Evolutionary conservation across 2,113 vertebrate species (phyloP).

Genomic region (Anolis sagrei): DNA sequence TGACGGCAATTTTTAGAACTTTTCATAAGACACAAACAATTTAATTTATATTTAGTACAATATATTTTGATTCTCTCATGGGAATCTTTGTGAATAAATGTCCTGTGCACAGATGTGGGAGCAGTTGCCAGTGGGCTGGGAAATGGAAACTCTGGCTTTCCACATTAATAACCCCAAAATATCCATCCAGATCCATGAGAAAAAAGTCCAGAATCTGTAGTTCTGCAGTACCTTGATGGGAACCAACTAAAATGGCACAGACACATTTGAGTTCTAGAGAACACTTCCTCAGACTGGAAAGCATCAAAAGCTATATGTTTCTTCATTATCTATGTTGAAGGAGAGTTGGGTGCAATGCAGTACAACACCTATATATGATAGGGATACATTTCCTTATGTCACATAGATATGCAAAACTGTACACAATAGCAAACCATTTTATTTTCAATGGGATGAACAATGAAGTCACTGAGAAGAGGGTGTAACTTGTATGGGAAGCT

Average conservation of each 20-base stretch:
- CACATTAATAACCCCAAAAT: neutral
- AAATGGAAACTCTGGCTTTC: conserved; percentile 2
- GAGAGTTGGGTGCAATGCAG: neutral
- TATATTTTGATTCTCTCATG: conserved; percentile 5
- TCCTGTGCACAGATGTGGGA: neutral
- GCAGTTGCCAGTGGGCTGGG: neutral
- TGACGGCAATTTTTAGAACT: neutral
- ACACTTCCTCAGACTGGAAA: neutral
- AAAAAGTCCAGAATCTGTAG: neutral
- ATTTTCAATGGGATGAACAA: too few species aligned
- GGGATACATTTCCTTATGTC: too few species aligned
- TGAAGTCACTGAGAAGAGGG: too few species aligned
- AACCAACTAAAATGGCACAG: too few species aligned
- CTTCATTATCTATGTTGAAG: neutral
- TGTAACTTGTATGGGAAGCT: too few species aligned
- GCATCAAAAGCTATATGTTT: neutral
- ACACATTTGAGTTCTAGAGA: neutral
- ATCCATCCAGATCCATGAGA: neutral
- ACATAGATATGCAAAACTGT: too few species aligned
- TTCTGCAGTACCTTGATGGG: neutral
- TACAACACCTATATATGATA: too few species aligned
- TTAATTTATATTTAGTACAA: neutral
- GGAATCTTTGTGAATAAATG: neutral
- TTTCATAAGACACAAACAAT: conserved; percentile 1
- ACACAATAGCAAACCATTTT: too few species aligned